Conservation (phyloP, 2,113 vertebrate genomes). For the Alethe diademata region DNA sequence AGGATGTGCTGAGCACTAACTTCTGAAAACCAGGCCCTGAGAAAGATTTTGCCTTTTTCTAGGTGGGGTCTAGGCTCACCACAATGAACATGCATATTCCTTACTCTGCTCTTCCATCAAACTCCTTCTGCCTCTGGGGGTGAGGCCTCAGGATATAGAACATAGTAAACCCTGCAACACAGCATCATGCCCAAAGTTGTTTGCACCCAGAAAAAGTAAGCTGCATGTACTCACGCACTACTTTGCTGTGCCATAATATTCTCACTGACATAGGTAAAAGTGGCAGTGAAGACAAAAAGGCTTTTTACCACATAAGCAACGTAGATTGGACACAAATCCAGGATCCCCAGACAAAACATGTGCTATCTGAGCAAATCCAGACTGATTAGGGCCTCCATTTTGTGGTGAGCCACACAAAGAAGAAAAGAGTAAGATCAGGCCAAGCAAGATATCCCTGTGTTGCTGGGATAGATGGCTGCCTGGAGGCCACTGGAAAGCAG, state of each 20-base stretch:
- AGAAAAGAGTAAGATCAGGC: neutral
- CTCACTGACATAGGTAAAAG: neutral
- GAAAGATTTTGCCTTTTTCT: neutral
- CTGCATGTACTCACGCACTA: too few relatives aligned
- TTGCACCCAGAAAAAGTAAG: neutral
- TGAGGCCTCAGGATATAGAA: neutral
- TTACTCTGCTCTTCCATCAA: neutral
- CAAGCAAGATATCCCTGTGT: rapidly evolving
- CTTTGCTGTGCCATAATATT: neutral
- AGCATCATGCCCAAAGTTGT: neutral
- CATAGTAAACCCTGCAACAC: neutral
- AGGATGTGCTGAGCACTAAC: neutral
- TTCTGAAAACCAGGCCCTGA: neutral
- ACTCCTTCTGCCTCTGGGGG: neutral
- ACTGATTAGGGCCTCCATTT: neutral
- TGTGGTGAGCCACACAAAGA: neutral
- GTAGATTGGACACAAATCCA: neutral
- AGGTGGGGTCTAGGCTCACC: neutral
- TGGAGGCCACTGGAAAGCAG: neutral
- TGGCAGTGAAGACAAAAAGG: neutral
- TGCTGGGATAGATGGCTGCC: neutral
- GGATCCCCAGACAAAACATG: neutral
- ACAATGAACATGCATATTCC: neutral
- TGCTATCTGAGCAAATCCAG: neutral
- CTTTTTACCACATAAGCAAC: neutral